Evolutionary conservation across 2,888 invertebrate species (phyloP).

Genomic region (Tineola bisselliella): DNA sequence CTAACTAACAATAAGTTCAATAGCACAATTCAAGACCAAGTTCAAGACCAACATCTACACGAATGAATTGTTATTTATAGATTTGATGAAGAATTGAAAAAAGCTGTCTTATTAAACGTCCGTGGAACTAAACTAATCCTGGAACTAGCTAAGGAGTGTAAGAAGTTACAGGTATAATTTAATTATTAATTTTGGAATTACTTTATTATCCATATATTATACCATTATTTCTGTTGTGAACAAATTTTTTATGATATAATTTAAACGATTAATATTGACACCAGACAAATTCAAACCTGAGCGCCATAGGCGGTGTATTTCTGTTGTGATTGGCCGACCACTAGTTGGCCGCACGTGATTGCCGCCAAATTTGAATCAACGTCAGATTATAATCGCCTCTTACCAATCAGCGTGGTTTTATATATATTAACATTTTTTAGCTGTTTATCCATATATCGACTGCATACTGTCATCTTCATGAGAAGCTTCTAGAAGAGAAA

Average conservation of each 20-base stretch:
- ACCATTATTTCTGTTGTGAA: no score
- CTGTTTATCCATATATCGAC: constrained; percentile 86
- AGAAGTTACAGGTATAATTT: constrained; percentile 74
- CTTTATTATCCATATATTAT: no score
- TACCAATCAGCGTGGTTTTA: constrained; percentile 31
- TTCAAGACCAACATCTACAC: background rate
- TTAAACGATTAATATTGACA: no score
- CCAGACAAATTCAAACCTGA: no score
- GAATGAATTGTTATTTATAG: constrained; percentile 33
- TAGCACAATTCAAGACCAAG: background rate
- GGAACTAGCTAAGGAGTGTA: constrained; percentile 80
- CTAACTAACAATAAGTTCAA: no score
- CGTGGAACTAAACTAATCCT: constrained; percentile 90
- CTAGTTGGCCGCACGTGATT: no score
- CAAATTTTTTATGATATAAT: no score
- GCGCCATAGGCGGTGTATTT: no score
- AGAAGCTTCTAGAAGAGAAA: constrained; percentile 82
- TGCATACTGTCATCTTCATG: constrained; percentile 89
- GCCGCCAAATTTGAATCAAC: no score
- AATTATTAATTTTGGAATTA: no score
- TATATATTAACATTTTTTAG: constrained; percentile 28
- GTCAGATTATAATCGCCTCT: no score
- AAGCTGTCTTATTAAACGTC: constrained; percentile 91
- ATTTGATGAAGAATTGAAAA: constrained; percentile 91
- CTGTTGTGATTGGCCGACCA: no score